These are phyloP conservation scores for Kuschelorhynchus macadamiae DNA, from an alignment of 2,888 invertebrate genomes.

Conservation along the genomic window DNA sequence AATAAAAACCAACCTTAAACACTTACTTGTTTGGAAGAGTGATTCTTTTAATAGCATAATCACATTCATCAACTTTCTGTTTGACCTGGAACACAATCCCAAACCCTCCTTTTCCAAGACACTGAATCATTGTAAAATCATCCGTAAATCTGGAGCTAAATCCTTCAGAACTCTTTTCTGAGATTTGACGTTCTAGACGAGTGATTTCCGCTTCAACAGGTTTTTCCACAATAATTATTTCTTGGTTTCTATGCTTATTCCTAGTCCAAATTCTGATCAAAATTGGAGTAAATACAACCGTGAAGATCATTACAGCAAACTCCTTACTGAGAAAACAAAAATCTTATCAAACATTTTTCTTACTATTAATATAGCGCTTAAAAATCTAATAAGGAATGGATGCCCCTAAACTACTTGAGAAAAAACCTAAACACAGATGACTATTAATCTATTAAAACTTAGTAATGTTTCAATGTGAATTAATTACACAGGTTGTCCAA, in stretches of 20 bases:
- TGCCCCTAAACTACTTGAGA: too few relatives aligned
- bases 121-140: constrained; percentile 87
- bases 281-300: constrained; percentile 47
- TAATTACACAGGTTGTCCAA: too few relatives aligned
- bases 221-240: constrained; percentile 57
- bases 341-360: background rate
- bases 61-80: constrained; percentile 94
- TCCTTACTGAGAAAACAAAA: constrained; percentile 50
- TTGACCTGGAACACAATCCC: constrained; percentile 96
- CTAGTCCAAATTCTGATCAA: constrained; percentile 51
- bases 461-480: too few relatives aligned
- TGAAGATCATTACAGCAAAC: constrained; percentile 51
- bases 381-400: background rate
- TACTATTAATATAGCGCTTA: background rate
- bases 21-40: constrained; percentile 82
- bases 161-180: constrained; percentile 60
- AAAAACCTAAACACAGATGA: too few relatives aligned
- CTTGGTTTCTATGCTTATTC: constrained; percentile 41
- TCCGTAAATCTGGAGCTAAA: constrained; percentile 80
- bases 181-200: constrained; percentile 41
- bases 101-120: constrained; percentile 93
- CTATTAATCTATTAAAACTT: too few relatives aligned
- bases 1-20: background rate
- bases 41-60: constrained; percentile 96
- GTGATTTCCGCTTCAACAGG: constrained; percentile 52